phyloP scores from a whole-genome alignment of 35 echinoderm and acorn worm genomes.

The Chiridota heheva region DNA sequence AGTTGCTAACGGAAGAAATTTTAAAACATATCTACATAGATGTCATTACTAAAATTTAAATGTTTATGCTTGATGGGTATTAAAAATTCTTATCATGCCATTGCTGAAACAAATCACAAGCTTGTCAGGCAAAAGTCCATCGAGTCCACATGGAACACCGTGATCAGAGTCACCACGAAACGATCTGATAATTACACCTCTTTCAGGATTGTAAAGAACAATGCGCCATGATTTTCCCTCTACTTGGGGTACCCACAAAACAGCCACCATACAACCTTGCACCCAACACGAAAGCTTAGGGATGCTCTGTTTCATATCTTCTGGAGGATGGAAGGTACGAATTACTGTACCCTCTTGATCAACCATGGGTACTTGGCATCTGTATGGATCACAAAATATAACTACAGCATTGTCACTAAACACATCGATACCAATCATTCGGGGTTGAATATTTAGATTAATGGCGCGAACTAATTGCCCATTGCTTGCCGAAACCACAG shows the following conservation, averaged over 20 bases:
- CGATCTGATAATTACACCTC: not conserved
- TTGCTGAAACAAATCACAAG: slow-evolving; percentile 33
- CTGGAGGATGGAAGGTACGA: slow-evolving; percentile 12
- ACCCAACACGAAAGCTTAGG: slow-evolving; percentile 38
- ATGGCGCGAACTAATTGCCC: slow-evolving; percentile 17
- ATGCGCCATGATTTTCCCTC: slow-evolving; percentile 3
- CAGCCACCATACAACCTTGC: slow-evolving; percentile 16
- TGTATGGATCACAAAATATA: not conserved
- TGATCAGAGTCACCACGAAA: not conserved
- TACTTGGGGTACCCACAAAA: slow-evolving; percentile 43
- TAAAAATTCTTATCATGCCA: slow-evolving; percentile 21
- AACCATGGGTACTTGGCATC: slow-evolving; percentile 14
- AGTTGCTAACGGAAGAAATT: too few species aligned
- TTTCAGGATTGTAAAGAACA: slow-evolving; percentile 6
- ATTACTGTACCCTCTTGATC: slow-evolving; percentile 16
- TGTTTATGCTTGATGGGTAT: too few species aligned
- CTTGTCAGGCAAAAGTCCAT: slow-evolving; percentile 43
- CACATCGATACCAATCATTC: slow-evolving; percentile 10
- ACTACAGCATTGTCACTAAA: slow-evolving; percentile 9
- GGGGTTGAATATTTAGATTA: not conserved
- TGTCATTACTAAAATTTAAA: too few species aligned
- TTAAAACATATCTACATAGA: too few species aligned
- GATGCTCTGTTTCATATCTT: slow-evolving; percentile 2
- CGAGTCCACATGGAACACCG: slow-evolving; percentile 20
- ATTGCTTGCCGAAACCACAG: slow-evolving; percentile 30